Conservation (phyloP, 2,888 invertebrate genomes). For the Pogonocherus hispidulus region DNA sequence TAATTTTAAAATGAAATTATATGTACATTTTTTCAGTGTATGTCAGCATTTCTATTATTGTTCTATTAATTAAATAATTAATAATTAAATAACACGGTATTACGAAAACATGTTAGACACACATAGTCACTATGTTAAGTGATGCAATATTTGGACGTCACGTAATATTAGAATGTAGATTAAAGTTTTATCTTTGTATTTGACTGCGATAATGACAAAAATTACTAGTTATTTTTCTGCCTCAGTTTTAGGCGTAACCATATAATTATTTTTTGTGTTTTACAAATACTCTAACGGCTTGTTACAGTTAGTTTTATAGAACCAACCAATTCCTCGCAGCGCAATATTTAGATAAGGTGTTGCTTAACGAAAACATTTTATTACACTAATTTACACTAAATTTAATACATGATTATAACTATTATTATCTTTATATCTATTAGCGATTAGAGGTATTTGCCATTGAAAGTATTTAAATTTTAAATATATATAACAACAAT, state of each 20-base stretch:
- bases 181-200: not conserved
- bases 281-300: not conserved
- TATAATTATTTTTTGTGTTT: not conserved
- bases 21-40: no score
- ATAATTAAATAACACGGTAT: not conserved
- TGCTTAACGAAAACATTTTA: not conserved
- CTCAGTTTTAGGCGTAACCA: not conserved
- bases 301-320: not conserved
- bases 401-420: no score
- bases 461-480: no score
- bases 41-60: not conserved
- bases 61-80: not conserved
- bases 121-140: no score
- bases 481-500: no score
- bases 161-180: not conserved
- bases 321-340: no score
- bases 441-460: no score
- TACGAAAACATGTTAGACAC: no score
- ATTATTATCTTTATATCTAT: no score
- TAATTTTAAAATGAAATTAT: no score
- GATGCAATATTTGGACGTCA: no score
- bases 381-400: no score
- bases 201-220: not conserved
- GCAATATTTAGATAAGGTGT: slow-evolving; percentile 9
- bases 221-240: not conserved